Evolutionary conservation across 1,140 invertebrate species (phyloP), one percentile per base, ranked within the genome.

Genomic region (Drosophila quadrilineata): DNA sequence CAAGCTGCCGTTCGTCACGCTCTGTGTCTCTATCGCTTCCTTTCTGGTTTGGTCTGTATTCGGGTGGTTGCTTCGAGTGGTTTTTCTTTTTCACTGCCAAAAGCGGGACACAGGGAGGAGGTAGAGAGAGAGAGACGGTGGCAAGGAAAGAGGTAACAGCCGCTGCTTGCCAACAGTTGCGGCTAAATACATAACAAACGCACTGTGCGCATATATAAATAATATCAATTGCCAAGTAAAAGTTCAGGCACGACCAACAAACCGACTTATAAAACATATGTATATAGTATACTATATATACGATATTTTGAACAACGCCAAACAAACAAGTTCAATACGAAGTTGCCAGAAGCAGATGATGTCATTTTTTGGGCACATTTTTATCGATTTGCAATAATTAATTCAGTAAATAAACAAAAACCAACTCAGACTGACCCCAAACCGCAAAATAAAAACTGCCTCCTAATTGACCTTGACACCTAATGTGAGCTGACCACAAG

Each of bases 341-440:
- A 67, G 19, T 52, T 49, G 33, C 26, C 65, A 19, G 49, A 22
- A 38, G 35, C 59, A 43, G 41, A 68, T 84, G 79, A 85, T 85
- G 79, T 85, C 79, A 85, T 70, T 84, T n/a, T n/a, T 85, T 75
- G 8, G 56, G 38, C 38, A 21, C 26, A 54, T 52, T 45, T 69
- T 64, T 85, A 85, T 85, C 53, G 79, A 85, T 64, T 64, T 74
- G 63, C 75, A 73, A 84, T 84, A 84, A 84, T 79, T 79, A 71
- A 86, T 86, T 79, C 65, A 63, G 53, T 63, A 74, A 65, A 62
- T 53, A 64, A 16, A 26, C 3, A 26, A 28, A 53, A 10, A 33
- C 26, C 3, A 6, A 43, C 40, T 22, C 16, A 28, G 10, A 52
- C 16, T 77, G 73, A 69, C 64, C 52, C 52, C 33, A 53, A 70